Evolutionary conservation across 2,888 invertebrate genomes (phyloP), one percentile per base, ranked within the genome.

Genomic region (Gastrophysa polygoni): DNA sequence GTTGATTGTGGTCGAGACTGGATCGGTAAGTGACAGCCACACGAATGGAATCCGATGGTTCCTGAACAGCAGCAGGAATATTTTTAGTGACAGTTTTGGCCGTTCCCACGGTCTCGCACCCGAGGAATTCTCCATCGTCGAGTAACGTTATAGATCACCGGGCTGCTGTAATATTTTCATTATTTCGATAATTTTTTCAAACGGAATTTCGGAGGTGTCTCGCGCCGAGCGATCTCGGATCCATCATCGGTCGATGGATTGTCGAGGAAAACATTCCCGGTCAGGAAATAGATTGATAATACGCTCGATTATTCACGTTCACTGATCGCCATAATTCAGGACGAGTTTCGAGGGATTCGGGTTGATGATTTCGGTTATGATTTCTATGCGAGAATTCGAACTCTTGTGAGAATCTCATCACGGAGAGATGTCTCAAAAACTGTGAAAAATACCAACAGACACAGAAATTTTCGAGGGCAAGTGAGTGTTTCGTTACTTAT

Each of bases 81-180:
- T 77, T 77, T 78, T 56, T 59, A 63, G 78, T 78, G 78, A 79
- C 85, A 86, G 81, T 86, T 86, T 79, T 85, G 84, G 74, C 83
- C 79, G 85, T 86, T 73, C 86, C 86, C 81, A 85, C 86, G 79
- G 85, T 86, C 64, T 47, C 59, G 60, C 58, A 51, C 24, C 16
- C 17, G 16, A 14, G 6, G 62, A 61, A 74, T 64, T 68, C 63
- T 68, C 61, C 70, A 62, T 47, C 70, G 14, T 2, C 38, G 70
- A 71, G 75, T 75, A 77, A 75, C 73, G 73, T 74, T 75, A 75
- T 75, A 76, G 72, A 76, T 76, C 75, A 73, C 73, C 64, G 70
- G 63, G 64, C 69, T 67, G 69, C 69, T 70, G 14, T 38, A 66
- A 74, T 74, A 75, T 74, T 75, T 75, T 73, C 71, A 67, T 69